Percentiles rank a stretch among this genome's conserved stretches.
These are phyloP conservation scores for Lasiurus cinereus DNA, from an alignment of 2,113 vertebrate species.

Conservation along the genomic window DNA sequence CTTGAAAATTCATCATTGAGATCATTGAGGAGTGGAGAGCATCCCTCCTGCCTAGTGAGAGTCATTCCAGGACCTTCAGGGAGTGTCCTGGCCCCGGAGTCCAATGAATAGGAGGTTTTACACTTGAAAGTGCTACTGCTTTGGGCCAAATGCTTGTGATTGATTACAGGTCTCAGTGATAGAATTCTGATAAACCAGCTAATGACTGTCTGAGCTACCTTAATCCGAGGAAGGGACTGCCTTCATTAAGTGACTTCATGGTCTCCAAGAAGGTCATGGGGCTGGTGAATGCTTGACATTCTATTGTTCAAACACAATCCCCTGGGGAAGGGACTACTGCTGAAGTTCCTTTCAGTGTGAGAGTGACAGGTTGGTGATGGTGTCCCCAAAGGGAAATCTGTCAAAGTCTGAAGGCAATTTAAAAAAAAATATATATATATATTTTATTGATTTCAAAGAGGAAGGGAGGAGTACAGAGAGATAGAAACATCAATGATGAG, in stretches of 20 bases:
- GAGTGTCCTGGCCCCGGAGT: neutral
- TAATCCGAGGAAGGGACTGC: neutral
- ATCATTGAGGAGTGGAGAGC: conserved; percentile 73
- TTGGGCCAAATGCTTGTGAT: conserved; percentile 52
- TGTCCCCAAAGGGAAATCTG: neutral
- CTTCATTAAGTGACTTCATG: neutral
- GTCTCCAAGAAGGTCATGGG: neutral
- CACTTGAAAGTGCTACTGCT: conserved; percentile 66
- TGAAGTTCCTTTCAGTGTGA: neutral
- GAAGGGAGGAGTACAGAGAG: too few species aligned
- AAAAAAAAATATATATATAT: too few species aligned
- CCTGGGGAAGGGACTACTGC: neutral
- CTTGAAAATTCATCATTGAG: conserved; percentile 82
- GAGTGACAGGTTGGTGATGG: neutral
- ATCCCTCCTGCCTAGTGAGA: conserved; percentile 67
- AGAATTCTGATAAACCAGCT: conserved; percentile 11
- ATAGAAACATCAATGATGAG: too few species aligned
- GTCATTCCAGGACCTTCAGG: conserved; percentile 11
- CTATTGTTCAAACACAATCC: neutral
- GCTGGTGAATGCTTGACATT: neutral
- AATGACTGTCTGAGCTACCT: neutral
- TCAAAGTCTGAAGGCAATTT: neutral
- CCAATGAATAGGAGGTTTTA: conserved; percentile 66
- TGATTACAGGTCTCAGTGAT: neutral
- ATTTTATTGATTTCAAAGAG: too few species aligned